Base-by-base conservation (phyloP, 2,113 vertebrate species). In the Entomyzon cyanotis region DNA sequence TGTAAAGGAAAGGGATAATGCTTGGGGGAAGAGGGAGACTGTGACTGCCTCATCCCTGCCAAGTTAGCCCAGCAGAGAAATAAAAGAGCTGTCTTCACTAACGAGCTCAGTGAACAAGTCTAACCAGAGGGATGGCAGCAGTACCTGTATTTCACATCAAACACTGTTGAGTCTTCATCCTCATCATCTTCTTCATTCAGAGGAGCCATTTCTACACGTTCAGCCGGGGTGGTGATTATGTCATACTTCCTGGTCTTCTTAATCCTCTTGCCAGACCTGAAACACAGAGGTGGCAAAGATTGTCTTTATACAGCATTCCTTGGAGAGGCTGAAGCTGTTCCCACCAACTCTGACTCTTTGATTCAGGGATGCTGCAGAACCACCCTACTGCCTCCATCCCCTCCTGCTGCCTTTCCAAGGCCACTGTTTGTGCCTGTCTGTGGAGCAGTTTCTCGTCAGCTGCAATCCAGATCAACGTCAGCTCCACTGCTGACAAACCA, bases 101-200 rank as follows among this genome's bases (percentile, higher is more conserved):
- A 13, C 18, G 70, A 77, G 71, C 42, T 65, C 58, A 76, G 55
- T 33, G 73, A 90, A 20, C 24, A 64, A 35, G 37, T 23, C 62
- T n/a, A 63, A 89, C 37, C 1, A 3, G 28, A 37, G 3, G 3
- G 33, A 64, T 56, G 13, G 4, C 76, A 94, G 85, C 76, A 69
- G 10, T 97, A 99, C 99, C 99, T 99, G 98, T 99, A 99, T 94
- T 99, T 99, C 90, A 99, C 98, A 96, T 99, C 99, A 90, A 99
- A 99, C 20, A 99, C 98, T 73, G 99, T 99, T 4, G 99, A 98
- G 67, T 99, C 99, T 47, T 99, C 99, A 0, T 99, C 99, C 8
- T 98, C 98, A 0, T 99, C 99, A 0, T 99, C 98, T 18, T 99
- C 99, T 79, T 99, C 99, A 0, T 99, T 99, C 50, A 99, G 97